A percentile compares a stretch with the other conserved stretches of the same genome.
These are phyloP conservation scores for Tetragonula clypearis DNA, from an alignment of 1,140 invertebrate species.

Conservation along the genomic window DNA sequence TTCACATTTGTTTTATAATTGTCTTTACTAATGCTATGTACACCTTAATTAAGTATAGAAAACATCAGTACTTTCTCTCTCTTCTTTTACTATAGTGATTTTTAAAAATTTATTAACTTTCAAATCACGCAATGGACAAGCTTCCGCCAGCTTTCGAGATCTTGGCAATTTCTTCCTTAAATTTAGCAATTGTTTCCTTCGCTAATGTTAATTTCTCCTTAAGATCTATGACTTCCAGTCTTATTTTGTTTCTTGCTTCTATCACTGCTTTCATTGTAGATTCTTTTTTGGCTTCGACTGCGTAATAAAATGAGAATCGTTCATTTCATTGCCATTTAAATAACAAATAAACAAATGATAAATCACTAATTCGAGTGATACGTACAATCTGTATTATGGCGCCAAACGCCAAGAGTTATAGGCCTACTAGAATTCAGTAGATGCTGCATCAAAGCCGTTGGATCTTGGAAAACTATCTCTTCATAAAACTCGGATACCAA, in stretches of 20 bases:
- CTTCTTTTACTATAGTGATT: neutral
- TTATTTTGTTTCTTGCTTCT: conserved; percentile 92
- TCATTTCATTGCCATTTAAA: neutral
- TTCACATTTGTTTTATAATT: neutral
- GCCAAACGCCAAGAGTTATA: conserved; percentile 88
- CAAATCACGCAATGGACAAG: conserved; percentile 64
- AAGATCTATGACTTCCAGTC: conserved; percentile 91
- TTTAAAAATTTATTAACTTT: neutral
- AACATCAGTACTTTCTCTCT: neutral
- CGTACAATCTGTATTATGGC: conserved; percentile 96
- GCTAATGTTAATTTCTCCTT: conserved; percentile 94
- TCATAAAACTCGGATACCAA: conserved; percentile 97
- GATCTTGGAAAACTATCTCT: conserved; percentile 98
- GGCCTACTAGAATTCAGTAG: conserved; percentile 90
- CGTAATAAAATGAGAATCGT: conserved; percentile 65
- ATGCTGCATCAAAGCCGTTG: conserved; percentile 96
- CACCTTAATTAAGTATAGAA: conserved; percentile 21
- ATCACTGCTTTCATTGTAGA: conserved; percentile 90
- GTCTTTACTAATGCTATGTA: conserved; percentile 22
- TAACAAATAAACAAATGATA: no score
- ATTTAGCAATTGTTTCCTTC: conserved; percentile 94
- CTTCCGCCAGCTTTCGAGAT: conserved; percentile 76
- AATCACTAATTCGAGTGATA: conserved; percentile 54
- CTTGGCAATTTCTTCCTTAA: conserved; percentile 93
- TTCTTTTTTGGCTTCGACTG: conserved; percentile 96